Percentiles rank a stretch among this genome's conserved stretches.
Evolutionary conservation across 2,888 invertebrate species (phyloP).

Genomic region (Hermodice carunculata): DNA sequence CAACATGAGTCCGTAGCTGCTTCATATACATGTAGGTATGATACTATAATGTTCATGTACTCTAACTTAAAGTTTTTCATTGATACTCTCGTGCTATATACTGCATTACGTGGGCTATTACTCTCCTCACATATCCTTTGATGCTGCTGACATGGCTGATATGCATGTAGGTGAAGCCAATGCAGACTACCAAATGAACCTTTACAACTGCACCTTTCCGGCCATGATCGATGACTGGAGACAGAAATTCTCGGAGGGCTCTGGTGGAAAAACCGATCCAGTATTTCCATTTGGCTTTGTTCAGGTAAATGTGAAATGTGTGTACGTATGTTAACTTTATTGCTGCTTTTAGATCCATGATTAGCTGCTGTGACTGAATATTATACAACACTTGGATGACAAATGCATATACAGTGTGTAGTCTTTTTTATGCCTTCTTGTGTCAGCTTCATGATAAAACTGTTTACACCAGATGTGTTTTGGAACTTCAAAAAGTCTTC

Average conservation of each 20-base stretch:
- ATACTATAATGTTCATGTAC: background rate
- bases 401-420: no score
- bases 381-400: no score
- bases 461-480: no score
- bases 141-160: no score
- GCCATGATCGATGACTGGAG: slow-evolving; percentile 47
- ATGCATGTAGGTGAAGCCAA: slow-evolving; percentile 35
- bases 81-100: background rate
- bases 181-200: background rate
- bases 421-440: no score
- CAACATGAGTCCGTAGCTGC: no score
- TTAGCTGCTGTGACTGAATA: no score
- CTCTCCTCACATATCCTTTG: background rate
- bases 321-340: no score
- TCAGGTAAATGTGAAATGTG: slow-evolving; percentile 39
- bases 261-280: slow-evolving; percentile 34
- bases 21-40: background rate
- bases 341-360: no score
- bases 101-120: background rate
- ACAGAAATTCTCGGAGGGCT: slow-evolving; percentile 29
- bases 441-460: no score
- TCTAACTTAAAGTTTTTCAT: background rate
- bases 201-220: slow-evolving; percentile 43
- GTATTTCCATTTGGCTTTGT: slow-evolving; percentile 49
- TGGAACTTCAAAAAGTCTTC: no score